Conservation (phyloP, 2,888 invertebrate species). For the Drosophila mayaguana region DNA sequence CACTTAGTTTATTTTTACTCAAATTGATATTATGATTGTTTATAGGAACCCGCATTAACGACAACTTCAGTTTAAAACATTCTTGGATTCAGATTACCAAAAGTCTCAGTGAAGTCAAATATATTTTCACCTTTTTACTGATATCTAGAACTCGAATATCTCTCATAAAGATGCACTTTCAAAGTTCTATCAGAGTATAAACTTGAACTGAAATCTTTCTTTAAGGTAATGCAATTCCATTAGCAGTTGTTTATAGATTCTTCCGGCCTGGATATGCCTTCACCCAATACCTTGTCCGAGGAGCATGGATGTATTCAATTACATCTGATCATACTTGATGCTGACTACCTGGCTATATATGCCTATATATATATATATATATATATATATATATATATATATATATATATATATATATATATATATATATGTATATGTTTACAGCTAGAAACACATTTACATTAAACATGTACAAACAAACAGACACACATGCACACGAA, state of each 20-base stretch:
- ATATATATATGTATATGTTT: conserved; percentile 25
- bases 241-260: neutral
- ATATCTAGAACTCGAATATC: neutral
- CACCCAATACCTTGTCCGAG: neutral
- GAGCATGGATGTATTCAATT: neutral
- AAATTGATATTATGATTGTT: conserved; percentile 14
- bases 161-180: neutral
- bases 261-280: neutral
- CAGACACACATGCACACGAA: conserved; percentile 50
- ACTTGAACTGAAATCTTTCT: neutral
- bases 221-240: neutral
- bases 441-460: conserved; percentile 62
- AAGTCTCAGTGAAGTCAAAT: neutral
- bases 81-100: neutral
- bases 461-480: conserved; percentile 75
- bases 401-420: too few species aligned
- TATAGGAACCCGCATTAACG: conserved; percentile 24
- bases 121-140: conserved; percentile 5
- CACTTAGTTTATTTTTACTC: neutral
- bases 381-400: conserved; percentile 22
- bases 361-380: conserved; percentile 15
- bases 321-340: conserved; percentile 24
- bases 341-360: conserved; percentile 22
- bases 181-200: neutral
- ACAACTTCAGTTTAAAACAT: conserved; percentile 11